phyloP scores from a whole-genome alignment of 2,797 vertebrate species.

The Stomatorhinus walkeri region DNA sequence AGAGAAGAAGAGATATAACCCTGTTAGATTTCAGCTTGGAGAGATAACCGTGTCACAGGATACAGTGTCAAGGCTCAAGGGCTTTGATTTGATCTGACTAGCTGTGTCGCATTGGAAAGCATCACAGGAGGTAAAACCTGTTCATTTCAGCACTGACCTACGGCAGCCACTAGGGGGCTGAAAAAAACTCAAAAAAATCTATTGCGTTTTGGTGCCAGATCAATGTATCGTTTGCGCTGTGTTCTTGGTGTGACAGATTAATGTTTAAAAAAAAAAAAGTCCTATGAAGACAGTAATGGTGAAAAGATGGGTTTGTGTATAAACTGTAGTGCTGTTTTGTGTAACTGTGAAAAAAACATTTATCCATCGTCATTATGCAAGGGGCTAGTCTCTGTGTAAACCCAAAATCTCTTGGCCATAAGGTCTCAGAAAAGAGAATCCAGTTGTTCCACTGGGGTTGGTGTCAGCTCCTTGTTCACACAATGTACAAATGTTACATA shows the following conservation, averaged over 20 bases:
- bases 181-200: constrained; percentile 12
- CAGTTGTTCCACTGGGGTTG: not conserved
- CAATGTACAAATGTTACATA: not conserved
- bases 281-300: constrained; percentile 14
- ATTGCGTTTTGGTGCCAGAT: constrained; percentile 26
- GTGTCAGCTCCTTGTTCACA: not conserved
- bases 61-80: not conserved
- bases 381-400: not conserved
- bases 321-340: not conserved
- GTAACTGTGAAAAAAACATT: not conserved
- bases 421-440: not conserved
- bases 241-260: constrained; percentile 15
- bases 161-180: constrained; percentile 48
- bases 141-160: constrained; percentile 50
- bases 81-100: not conserved
- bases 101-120: not conserved
- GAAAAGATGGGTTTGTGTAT: not conserved
- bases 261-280: not conserved
- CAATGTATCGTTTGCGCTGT: not conserved
- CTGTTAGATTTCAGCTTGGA: constrained; percentile 22
- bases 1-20: not conserved
- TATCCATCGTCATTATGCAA: not conserved
- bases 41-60: constrained; percentile 17
- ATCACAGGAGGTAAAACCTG: constrained; percentile 21
- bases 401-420: not conserved